Evolutionary conservation across 1,140 invertebrate genomes (phyloP).

Genomic region (Camponotus pennsylvanicus): DNA sequence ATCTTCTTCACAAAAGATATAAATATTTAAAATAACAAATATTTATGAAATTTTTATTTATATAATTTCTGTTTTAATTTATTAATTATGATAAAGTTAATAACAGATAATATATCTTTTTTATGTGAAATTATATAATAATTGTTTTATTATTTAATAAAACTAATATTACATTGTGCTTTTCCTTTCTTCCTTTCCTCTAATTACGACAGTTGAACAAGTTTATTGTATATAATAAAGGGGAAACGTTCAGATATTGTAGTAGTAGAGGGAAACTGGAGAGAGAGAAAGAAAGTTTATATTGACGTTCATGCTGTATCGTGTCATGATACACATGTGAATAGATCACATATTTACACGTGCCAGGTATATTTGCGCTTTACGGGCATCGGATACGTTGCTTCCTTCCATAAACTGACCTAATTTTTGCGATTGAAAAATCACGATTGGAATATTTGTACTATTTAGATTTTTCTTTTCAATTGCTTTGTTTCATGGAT

Average conservation of each 20-base stretch:
- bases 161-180: neutral
- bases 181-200: neutral
- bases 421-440: conserved; percentile 66
- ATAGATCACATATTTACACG: conserved; percentile 69
- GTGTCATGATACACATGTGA: neutral
- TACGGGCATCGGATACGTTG: conserved; percentile 42
- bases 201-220: neutral
- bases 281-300: neutral
- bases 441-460: conserved; percentile 7
- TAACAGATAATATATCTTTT: neutral
- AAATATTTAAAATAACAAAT: neutral
- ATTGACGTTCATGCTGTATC: neutral
- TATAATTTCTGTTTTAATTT: neutral
- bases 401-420: conserved; percentile 58
- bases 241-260: conserved; percentile 23
- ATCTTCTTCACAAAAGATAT: neutral
- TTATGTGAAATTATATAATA: neutral
- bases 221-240: neutral
- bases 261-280: neutral
- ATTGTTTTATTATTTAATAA: neutral
- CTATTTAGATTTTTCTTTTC: neutral
- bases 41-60: neutral
- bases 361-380: conserved; percentile 59
- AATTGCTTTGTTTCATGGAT: neutral
- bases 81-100: neutral